Base-by-base conservation (phyloP, 30 jellyfish, hydroid and myxozoan genomes). In the Calvadosia cruxmelitensis region DNA sequence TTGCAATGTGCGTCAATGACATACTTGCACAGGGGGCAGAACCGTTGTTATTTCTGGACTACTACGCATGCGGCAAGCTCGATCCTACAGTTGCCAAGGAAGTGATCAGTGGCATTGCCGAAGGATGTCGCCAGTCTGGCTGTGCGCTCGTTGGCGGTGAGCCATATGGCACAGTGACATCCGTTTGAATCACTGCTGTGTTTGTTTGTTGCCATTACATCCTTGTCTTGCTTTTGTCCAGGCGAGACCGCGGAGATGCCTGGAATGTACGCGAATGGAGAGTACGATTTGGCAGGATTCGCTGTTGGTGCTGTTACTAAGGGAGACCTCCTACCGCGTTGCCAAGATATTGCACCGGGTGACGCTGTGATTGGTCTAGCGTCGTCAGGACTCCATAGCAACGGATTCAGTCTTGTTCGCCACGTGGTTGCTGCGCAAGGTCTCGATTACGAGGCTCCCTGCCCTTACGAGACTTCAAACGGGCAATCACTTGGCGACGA, bases 231-330 rank as follows among this genome's bases (percentile, higher is more conserved):
- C 33, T 48, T 0, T 68, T 50, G 5, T 70, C 1, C 5, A 87
- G 96, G 96, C 2, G 96, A 87, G 52, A 87, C 96, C 3, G 96
- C 96, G 1, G 96, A 87, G 66, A 87, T 87, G 96, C 96, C 96
- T 0, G 96, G 96, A 15, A 74, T 87, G 88, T 87, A 87, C 73
- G 50, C 71, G 23, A 64, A 52, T 50, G 93, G 86, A 1, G 93
- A 66, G 12, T 87, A 87, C 74, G 96, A 87, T 51, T 53, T 87
- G 5, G 96, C 96, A 52, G 96, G 96, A 3, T 87, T 87, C 67
- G 96, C 96, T 1, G 96, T 87, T 53, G 96, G 96, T 25, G 94
- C 92, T 33, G 96, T 76, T 2, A 93, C 79, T 34, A 53, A 93
- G 31, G 2, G 49, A 13, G 63, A 63, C 53, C 25, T 87, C 31